phyloP scores from a whole-genome alignment of 2,888 invertebrate species.

The Sminthurinus aureus region DNA sequence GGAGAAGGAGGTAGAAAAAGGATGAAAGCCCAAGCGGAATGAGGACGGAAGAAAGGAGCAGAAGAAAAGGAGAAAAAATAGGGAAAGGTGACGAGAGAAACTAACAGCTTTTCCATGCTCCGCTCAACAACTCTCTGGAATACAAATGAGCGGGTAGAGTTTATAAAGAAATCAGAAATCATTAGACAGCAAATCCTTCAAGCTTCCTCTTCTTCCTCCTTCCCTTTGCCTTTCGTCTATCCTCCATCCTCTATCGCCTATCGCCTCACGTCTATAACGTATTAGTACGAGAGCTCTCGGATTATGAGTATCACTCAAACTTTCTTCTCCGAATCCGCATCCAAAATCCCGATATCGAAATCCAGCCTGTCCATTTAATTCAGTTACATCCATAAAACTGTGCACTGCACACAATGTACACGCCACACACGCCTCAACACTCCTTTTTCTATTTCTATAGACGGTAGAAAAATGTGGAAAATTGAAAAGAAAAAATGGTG shows the following conservation, averaged over 20 bases:
- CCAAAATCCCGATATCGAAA: not conserved
- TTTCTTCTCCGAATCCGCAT: not conserved
- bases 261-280: too few species aligned
- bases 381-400: not conserved
- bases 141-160: conserved; percentile 31
- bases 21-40: not conserved
- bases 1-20: conserved; percentile 2
- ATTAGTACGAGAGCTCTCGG: too few species aligned
- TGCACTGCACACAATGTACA: not conserved
- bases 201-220: too few species aligned
- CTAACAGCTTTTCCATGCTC: conserved; percentile 41
- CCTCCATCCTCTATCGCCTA: too few species aligned
- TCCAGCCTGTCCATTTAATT: not conserved
- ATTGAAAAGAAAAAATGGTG: not conserved
- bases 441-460: too few species aligned
- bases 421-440: not conserved
- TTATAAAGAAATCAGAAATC: conserved; percentile 38
- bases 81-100: conserved; percentile 4
- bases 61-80: not conserved
- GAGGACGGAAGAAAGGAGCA: not conserved
- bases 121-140: not conserved
- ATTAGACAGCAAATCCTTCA: not conserved
- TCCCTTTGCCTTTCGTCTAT: too few species aligned
- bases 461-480: not conserved
- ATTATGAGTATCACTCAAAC: not conserved